Evolutionary conservation across 2,888 invertebrate genomes (phyloP), one percentile per base, ranked within the genome.

Genomic region (Ephialtes manifestator): DNA sequence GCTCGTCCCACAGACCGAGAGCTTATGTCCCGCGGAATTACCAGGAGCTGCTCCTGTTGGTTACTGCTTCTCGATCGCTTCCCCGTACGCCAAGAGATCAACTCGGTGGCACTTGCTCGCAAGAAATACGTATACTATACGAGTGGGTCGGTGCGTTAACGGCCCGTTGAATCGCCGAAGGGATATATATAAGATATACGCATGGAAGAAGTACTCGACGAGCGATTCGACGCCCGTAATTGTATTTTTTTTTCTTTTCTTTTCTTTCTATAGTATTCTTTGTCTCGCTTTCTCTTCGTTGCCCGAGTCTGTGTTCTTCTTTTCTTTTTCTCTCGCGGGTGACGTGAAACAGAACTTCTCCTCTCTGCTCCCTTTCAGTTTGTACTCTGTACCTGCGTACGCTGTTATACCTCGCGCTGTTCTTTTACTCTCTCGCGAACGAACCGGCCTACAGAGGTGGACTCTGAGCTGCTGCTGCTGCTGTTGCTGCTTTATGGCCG

Each of bases 151-250:
- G 68, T 78, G 78, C 83, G 83, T 83, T 83, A 83, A 83, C 83
- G 74, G 78, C 83, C 83, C 81, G 83, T 60, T 83, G 72, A 78
- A 83, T 74, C 67, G 74, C 68, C 82, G 77, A 81, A 80, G 83
- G 60, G 68, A 39, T 39, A 39, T 39, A 72, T 83, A 86, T 80
- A 83, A 78, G 77, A 74, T 75, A 81, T 75, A 63, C 51, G 63
- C 63, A 74, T 70, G 46, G 58, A 86, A 86, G 81, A 83, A 81
- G 75, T 84, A 84, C 77, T 86, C 74, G 80, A 85, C 80, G 85
- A 83, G 71, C 76, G 83, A 85, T 85, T 85, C 86, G 81, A 83
- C 85, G 85, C 79, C 83, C 75, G 87, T 87, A 85, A 87, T 87
- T 87, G 85, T 86, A 81, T 77, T 85, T 85, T 87, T 85, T 84